Evolutionary conservation across 2,888 invertebrate species (phyloP), one percentile per base, ranked within the genome.

Genomic region (Caenorhabditis angaria): DNA sequence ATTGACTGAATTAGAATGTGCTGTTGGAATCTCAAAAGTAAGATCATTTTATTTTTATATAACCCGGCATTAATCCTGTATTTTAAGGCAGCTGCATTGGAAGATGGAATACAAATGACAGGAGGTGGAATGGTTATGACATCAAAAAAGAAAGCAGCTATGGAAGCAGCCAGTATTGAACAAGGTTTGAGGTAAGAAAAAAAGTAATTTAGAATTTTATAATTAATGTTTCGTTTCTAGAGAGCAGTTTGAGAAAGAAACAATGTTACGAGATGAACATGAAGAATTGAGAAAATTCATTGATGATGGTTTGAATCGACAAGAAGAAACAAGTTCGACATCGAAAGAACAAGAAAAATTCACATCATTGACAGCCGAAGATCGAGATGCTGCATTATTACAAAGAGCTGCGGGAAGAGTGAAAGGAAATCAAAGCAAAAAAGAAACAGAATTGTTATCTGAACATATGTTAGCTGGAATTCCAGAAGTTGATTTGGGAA

Each of bases 391-490:
- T 18, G 64, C 64, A 27, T 55, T 72, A 6, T 29, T 72, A 28
- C 61, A 59, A 35, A 53, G 65, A 50, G 72, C 72, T n/a, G 72
- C 72, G 18, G 65, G 65, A 10, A 73, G 62, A 32, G 41, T 73
- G 50, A 62, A 65, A 28, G 67, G 54, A 29, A 68, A 68, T 68
- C 96, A 97, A 1, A 93, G 94, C 82, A 93, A 95, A 88, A 90
- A 96, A 61, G 90, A 95, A 1, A 97, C 99, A 89, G 99, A 99
- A 90, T 97, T 99, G 95, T 91, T 99, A 84, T 97, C 97, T 2
- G 97, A 97, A 91, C 97, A 99, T 90, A 99, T 99, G 99, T 90
- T 99, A 4, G 97, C 95, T 87, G 99, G 99, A 47, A 99, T 99
- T 80, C 99, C 99, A 0, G 99, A 99, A 90, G 94, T 99, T 0